Percentiles rank a stretch among this genome's conserved stretches.
These are phyloP conservation scores for Sinelater perroti DNA, from an alignment of 2,888 invertebrate genomes.

Conservation along the genomic window DNA sequence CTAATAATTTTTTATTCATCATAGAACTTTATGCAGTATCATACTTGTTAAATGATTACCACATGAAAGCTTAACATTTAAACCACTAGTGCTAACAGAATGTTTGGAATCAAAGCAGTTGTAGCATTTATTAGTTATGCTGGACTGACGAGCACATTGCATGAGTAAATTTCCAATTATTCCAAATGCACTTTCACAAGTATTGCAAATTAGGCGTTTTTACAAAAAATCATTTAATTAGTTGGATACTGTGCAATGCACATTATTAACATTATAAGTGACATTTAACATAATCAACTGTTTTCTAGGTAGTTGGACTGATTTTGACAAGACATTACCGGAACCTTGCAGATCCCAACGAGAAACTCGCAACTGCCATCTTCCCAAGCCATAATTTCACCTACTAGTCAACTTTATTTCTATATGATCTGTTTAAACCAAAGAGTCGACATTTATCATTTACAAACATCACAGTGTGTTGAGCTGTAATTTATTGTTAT, in stretches of 20 bases:
- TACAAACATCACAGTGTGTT: constrained; percentile 4
- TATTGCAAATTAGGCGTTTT: neutral
- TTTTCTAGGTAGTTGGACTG: constrained; percentile 78
- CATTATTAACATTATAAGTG: neutral
- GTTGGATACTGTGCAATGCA: too few species aligned
- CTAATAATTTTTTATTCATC: too few species aligned
- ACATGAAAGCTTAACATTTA: too few species aligned
- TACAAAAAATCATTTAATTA: neutral
- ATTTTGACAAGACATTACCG: constrained; percentile 82
- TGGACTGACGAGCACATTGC: too few species aligned
- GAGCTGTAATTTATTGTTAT: neutral
- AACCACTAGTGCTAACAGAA: too few species aligned
- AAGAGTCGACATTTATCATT: constrained; percentile 40
- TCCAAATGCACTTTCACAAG: too few species aligned
- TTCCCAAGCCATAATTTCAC: constrained; percentile 67
- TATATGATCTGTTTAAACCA: constrained; percentile 47
- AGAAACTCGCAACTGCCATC: constrained; percentile 73
- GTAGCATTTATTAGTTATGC: too few species aligned
- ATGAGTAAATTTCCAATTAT: too few species aligned
- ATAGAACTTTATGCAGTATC: too few species aligned
- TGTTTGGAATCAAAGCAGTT: too few species aligned
- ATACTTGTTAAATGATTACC: too few species aligned
- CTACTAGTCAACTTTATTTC: constrained; percentile 54
- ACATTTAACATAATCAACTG: neutral
- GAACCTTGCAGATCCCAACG: constrained; percentile 80